Base-by-base conservation (phyloP, 2,888 invertebrate genomes). In the Campoplex capitator region DNA sequence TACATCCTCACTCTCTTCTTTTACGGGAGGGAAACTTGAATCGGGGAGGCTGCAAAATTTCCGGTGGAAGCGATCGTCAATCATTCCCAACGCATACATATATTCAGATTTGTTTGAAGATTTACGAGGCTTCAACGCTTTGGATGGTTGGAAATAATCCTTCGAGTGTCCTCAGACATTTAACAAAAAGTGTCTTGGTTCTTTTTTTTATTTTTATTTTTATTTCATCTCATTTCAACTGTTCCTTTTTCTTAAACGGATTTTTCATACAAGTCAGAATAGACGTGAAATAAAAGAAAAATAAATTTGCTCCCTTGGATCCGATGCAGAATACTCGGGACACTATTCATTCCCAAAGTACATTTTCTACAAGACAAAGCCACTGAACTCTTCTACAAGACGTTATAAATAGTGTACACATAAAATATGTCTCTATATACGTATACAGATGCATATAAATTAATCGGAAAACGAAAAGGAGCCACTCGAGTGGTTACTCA, bases 401-500 rank as follows among this genome's bases (percentile, higher is more conserved):
- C 38, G 58, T 75, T 68, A 42, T n/a, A 80, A 38, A 56, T 65
- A 82, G 75, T 23, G 18, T 56, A 56, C 3, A 58, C 13, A 71
- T 54, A 65, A 45, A 48, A 76, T 48, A 65, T 48, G 8, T 42
- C 0, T 42, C 2, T 42, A 42, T 42, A 65, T 45, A 58, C 51
- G 48, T 38, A 82, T 28, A 35, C 23, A 51, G 32, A 54, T 18
- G 48, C 54, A 45, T 80, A 74, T 79, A 80, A 48, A 81, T 62
- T 16, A 38, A 70, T 67, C 23, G 83, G 13, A 23, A 73, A 77
- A 76, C 56, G 73, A 73, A 86, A 82, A 77, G 65, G 67, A 76
- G 81, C 88, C 88, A 87, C 84, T 89, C 83, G 83, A 88, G 51
- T 81, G 73, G 65, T 73, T 68, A 48, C 84, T 81, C 78, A 82